These are phyloP conservation scores for Corythaixoides concolor DNA, from an alignment of 2,113 vertebrate genomes.

Conservation along the genomic window DNA sequence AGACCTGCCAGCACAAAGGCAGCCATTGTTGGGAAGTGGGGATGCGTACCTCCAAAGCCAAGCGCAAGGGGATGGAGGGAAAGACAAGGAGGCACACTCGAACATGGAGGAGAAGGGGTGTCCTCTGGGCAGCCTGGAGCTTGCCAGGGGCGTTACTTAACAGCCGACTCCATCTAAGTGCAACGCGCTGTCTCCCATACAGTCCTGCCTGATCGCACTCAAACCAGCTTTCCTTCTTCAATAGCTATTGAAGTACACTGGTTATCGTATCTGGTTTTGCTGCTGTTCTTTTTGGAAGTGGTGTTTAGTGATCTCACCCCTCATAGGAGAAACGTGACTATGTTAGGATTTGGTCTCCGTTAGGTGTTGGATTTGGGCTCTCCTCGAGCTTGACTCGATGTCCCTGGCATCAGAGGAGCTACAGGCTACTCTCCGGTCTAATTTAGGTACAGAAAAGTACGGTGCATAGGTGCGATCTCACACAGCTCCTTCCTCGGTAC, in stretches of 20 bases:
- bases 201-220: background rate
- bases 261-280: background rate
- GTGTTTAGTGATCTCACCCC: background rate
- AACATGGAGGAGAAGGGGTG: background rate
- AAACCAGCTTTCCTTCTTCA: background rate
- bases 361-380: background rate
- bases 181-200: background rate
- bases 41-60: background rate
- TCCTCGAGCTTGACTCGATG: background rate
- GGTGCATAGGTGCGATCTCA: background rate
- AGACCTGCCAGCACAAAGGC: background rate
- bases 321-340: background rate
- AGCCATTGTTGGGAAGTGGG: accelerated
- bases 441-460: background rate
- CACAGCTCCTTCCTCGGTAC: background rate
- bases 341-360: background rate
- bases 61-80: background rate
- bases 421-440: background rate
- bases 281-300: background rate
- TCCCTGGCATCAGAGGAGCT: background rate
- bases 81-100: background rate
- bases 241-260: background rate
- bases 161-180: accelerated
- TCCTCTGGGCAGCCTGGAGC: background rate
- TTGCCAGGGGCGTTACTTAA: background rate